Conservation (phyloP, 2,113 vertebrate species). For the Meleagris gallopavo region DNA sequence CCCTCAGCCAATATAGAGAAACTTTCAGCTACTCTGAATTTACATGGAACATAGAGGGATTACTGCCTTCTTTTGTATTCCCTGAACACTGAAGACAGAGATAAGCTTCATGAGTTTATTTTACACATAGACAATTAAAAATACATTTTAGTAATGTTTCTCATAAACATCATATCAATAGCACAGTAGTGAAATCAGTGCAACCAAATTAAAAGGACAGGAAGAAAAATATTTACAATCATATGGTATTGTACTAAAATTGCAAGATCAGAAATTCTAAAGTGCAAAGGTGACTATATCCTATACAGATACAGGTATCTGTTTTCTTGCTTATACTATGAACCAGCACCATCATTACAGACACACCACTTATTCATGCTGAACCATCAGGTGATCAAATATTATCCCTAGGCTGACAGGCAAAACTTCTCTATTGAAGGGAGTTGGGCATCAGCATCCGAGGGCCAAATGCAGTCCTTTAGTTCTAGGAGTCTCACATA, state of each 20-base stretch:
- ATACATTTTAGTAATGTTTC: constrained; percentile 16
- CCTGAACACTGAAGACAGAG: background rate
- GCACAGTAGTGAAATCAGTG: constrained; percentile 32
- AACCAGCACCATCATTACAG: background rate
- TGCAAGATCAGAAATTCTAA: background rate
- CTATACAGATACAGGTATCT: background rate
- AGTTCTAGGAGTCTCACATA: background rate
- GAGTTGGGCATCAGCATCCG: background rate
- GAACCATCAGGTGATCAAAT: background rate
- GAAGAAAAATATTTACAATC: constrained; percentile 42
- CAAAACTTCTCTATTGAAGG: background rate
- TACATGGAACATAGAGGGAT: background rate
- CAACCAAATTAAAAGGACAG: background rate
- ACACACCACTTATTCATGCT: background rate
- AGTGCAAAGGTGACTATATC: constrained; percentile 27
- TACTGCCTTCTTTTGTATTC: background rate
- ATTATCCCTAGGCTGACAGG: background rate
- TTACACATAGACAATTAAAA: background rate
- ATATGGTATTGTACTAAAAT: background rate
- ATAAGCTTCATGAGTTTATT: background rate
- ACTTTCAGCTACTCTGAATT: background rate
- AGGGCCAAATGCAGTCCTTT: background rate
- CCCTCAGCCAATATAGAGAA: background rate
- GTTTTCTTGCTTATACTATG: background rate
- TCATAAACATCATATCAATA: constrained; percentile 11